Conservation (phyloP, 2,113 vertebrate species). For the Ovibos moschatus region DNA sequence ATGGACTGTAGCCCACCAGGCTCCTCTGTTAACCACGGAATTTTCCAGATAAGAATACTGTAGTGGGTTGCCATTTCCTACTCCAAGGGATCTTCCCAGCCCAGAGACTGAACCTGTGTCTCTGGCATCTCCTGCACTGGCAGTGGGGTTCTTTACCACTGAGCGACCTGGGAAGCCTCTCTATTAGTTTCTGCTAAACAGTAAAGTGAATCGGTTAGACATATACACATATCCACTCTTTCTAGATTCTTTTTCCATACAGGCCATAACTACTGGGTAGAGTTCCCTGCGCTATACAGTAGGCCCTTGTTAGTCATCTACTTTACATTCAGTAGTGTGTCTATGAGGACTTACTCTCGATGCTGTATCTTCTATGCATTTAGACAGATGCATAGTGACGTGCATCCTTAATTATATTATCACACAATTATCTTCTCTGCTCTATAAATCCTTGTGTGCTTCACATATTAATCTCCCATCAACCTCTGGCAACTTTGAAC, state of each 20-base stretch:
- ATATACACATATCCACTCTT: not conserved
- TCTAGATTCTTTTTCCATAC: not conserved
- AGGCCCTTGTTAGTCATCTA: not conserved
- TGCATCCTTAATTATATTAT: not conserved
- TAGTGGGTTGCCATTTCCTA: not conserved
- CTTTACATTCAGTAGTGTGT: not conserved
- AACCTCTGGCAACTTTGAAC: not conserved
- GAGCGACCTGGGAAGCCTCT: not conserved
- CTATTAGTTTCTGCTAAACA: not conserved
- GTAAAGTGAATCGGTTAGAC: rapidly evolving
- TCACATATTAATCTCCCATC: not conserved
- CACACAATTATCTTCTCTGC: not conserved
- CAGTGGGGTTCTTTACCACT: not conserved
- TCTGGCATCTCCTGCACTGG: not conserved
- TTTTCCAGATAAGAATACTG: not conserved
- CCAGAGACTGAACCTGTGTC: not conserved
- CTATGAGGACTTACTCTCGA: not conserved
- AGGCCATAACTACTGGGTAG: not conserved
- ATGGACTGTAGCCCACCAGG: not conserved
- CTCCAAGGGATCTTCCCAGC: not conserved
- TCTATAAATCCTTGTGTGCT: not conserved
- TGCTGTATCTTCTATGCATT: not conserved
- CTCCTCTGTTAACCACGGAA: not conserved
- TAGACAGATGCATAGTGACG: not conserved
- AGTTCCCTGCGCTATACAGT: not conserved